Base-by-base conservation (phyloP, 2,113 vertebrate genomes). In the Ahaetulla prasina region DNA sequence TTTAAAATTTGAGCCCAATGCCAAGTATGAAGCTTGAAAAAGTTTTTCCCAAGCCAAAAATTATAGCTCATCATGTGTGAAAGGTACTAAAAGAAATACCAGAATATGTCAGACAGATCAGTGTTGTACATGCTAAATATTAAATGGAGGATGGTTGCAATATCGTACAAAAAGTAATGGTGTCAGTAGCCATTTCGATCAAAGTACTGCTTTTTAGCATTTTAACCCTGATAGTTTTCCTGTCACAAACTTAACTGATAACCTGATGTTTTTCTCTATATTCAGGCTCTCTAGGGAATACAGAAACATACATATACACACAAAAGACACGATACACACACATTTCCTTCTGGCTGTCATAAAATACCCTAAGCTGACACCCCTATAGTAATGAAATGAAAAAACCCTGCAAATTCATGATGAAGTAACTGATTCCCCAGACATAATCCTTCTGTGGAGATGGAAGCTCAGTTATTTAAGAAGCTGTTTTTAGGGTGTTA, bases 121-220 rank as follows among this genome's bases (percentile, higher is more conserved):
- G 52, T 87, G 63, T 45, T 94, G 90, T 91, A 92, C 93, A 86
- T 89, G 93, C 55, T 93, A 85, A 89, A 45, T 84, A 90, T 80
- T 93, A 90, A 94, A 96, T 86, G 94, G 18, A 0, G 45, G 91
- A 87, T 87, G 90, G 90, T 89, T 94, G 39, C 14, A 85, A 49
- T 93, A 27, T 93, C 94, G 93, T 90, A 88, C 91, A 93, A 95
- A 94, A 88, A 95, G 50, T 87, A 94, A 90, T 52, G 85, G 47
- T 55, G 35, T 89, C 80, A 57, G 93, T 95, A 95, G 94, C 96
- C 96, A 95, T 92, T 94, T 57, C 53, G 92, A 91, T 87, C 95
- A 84, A 20, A 50, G 9, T 57, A 86, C 2, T 20, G 35, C 55
- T 94, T 96, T 54, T 88, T 90, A 94, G 87, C 43, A 20, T 94